phyloP scores from a whole-genome alignment of 2,797 vertebrate genomes.

The Apodemus agrarius region DNA sequence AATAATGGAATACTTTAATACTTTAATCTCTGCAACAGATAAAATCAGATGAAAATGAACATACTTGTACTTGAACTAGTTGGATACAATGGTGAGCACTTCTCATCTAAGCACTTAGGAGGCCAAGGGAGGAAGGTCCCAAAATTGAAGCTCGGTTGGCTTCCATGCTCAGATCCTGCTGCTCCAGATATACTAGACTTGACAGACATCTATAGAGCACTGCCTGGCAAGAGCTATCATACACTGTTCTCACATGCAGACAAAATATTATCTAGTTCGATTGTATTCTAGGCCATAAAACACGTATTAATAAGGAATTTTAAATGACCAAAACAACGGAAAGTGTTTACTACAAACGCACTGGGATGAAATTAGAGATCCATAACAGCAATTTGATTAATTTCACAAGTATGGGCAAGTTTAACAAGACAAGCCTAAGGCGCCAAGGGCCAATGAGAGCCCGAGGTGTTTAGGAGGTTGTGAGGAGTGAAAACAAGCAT shows the following conservation, averaged over 20 bases:
- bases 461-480: conserved; percentile 7
- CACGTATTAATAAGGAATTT: neutral
- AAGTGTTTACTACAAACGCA: conserved; percentile 10
- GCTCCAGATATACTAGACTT: neutral
- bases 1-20: neutral
- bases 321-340: neutral
- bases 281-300: conserved; percentile 5
- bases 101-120: neutral
- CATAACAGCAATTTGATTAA: conserved; percentile 7
- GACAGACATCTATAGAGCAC: neutral
- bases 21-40: neutral
- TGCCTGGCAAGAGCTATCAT: neutral
- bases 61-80: conserved; percentile 13
- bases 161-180: neutral
- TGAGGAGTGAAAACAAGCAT: neutral
- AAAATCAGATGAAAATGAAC: neutral
- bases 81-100: neutral
- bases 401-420: conserved; percentile 35
- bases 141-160: neutral
- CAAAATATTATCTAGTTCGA: conserved; percentile 1
- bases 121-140: neutral
- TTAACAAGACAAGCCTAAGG: neutral
- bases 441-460: neutral
- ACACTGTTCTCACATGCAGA: neutral
- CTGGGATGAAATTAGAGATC: conserved; percentile 9